Evolutionary conservation across 1,140 invertebrate genomes (phyloP).

Genomic region (Helicoverpa zea): DNA sequence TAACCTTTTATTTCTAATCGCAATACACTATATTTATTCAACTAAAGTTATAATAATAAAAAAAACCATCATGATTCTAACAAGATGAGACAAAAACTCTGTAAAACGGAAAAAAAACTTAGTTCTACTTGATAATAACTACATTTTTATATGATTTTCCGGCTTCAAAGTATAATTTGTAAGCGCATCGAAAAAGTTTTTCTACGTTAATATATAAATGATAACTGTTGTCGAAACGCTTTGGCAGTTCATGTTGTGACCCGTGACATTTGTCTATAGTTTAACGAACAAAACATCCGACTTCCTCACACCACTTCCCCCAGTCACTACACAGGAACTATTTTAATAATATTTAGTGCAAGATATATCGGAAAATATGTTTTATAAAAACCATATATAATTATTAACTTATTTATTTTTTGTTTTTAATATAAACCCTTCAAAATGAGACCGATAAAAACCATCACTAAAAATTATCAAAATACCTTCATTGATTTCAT

Average conservation of each 20-base stretch:
- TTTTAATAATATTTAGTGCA: slow-evolving; percentile 63
- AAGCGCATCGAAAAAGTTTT: slow-evolving; percentile 34
- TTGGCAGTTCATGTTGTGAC: slow-evolving; percentile 46
- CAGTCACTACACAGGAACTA: slow-evolving; percentile 71
- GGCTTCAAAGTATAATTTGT: slow-evolving; percentile 25
- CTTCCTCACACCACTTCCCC: slow-evolving; percentile 74
- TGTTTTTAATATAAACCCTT: no score
- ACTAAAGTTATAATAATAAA: slow-evolving; percentile 71
- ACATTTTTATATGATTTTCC: slow-evolving; percentile 32
- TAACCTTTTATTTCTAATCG: slow-evolving; percentile 80
- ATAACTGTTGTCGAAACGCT: slow-evolving; percentile 43
- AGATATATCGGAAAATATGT: not conserved
- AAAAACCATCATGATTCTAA: slow-evolving; percentile 59
- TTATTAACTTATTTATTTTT: slow-evolving; percentile 35
- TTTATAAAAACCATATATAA: not conserved
- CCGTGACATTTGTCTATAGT: slow-evolving; percentile 37
- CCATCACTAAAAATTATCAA: slow-evolving; percentile 62
- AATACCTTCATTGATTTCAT: slow-evolving; percentile 58
- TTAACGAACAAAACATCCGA: slow-evolving; percentile 20
- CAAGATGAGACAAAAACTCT: slow-evolving; percentile 55
- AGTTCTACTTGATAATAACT: slow-evolving; percentile 42
- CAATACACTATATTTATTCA: slow-evolving; percentile 80
- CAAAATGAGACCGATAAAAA: no score
- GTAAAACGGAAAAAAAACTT: slow-evolving; percentile 48
- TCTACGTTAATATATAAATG: not conserved